Percentiles rank a stretch among this genome's conserved stretches.
These are phyloP conservation scores for Synergus itoensis DNA, from an alignment of 2,888 invertebrate genomes.

Conservation along the genomic window DNA sequence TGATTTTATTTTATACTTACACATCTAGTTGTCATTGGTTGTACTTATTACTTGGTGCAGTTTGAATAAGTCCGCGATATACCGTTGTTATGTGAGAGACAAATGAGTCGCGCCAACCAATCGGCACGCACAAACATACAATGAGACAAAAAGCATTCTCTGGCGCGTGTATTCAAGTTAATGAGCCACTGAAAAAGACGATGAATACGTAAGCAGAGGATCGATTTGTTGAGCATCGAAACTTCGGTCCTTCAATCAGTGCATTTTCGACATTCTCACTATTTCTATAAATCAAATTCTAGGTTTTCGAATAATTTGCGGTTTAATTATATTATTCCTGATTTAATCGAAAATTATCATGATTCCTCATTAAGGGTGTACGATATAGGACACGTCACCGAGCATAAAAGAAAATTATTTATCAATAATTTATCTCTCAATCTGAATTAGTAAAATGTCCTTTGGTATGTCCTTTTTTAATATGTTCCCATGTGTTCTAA, in stretches of 20 bases:
- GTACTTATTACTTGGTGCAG: slow-evolving; percentile 52
- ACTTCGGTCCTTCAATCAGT: not conserved
- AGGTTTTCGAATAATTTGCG: not conserved
- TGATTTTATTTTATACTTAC: slow-evolving; percentile 24
- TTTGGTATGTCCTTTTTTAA: too few relatives aligned
- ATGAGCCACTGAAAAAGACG: slow-evolving; percentile 50
- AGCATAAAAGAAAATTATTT: too few relatives aligned
- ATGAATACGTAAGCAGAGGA: slow-evolving; percentile 50
- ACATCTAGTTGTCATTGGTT: slow-evolving; percentile 11
- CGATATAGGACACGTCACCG: too few relatives aligned
- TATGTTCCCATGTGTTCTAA: too few relatives aligned
- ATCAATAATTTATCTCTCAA: too few relatives aligned
- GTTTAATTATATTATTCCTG: not conserved
- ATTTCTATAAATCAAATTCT: not conserved
- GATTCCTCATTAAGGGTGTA: too few relatives aligned
- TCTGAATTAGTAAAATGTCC: too few relatives aligned
- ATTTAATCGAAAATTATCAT: too few relatives aligned
- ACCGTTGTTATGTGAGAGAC: slow-evolving; percentile 46
- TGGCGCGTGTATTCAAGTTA: slow-evolving; percentile 50
- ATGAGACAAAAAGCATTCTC: slow-evolving; percentile 53
- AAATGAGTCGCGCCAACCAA: slow-evolving; percentile 56
- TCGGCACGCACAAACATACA: slow-evolving; percentile 47
- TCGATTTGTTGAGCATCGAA: slow-evolving; percentile 32
- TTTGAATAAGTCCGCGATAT: slow-evolving; percentile 54
- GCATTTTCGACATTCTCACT: not conserved